Evolutionary conservation across 2,113 vertebrate genomes (phyloP).

Genomic region (Thermophis baileyi): DNA sequence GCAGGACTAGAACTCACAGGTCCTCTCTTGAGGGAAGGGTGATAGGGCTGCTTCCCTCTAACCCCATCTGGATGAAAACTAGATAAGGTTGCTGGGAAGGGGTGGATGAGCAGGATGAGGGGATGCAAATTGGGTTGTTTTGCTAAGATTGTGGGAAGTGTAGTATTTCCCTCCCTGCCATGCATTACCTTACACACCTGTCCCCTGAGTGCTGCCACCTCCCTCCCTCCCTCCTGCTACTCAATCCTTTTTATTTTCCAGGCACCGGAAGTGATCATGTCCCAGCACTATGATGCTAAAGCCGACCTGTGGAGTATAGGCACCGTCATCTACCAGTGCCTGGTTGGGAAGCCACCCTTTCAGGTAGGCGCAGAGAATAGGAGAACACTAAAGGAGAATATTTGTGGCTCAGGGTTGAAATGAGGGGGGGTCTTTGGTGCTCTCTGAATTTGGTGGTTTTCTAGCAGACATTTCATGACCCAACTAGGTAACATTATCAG

Average conservation of each 20-base stretch:
- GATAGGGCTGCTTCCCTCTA: neutral
- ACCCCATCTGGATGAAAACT: neutral
- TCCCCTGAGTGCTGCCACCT: neutral
- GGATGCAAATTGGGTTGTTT: neutral
- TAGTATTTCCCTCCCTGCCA: neutral
- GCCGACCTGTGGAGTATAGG: conserved; percentile 98
- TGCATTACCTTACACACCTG: neutral
- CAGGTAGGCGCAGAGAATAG: conserved; percentile 72
- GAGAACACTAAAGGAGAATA: neutral
- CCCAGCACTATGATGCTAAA: conserved; percentile 95
- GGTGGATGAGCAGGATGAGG: neutral
- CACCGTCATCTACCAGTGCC: conserved; percentile 95
- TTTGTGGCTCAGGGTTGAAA: neutral
- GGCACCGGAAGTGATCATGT: conserved; percentile 99
- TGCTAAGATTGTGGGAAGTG: neutral
- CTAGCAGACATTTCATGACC: neutral
- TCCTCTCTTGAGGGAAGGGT: too few relatives aligned
- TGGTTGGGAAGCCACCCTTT: conserved; percentile 97
- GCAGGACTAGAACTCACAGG: too few relatives aligned
- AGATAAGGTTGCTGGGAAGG: neutral
- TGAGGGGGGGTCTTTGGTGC: neutral
- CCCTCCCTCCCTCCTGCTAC: neutral
- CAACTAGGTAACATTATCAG: neutral
- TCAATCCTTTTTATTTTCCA: conserved; percentile 51
- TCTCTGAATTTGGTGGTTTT: neutral